Percentiles rank a stretch among this genome's conserved stretches.
Evolutionary conservation across 2,888 invertebrate species (phyloP).

Genomic region (Seladonia tumulorum): DNA sequence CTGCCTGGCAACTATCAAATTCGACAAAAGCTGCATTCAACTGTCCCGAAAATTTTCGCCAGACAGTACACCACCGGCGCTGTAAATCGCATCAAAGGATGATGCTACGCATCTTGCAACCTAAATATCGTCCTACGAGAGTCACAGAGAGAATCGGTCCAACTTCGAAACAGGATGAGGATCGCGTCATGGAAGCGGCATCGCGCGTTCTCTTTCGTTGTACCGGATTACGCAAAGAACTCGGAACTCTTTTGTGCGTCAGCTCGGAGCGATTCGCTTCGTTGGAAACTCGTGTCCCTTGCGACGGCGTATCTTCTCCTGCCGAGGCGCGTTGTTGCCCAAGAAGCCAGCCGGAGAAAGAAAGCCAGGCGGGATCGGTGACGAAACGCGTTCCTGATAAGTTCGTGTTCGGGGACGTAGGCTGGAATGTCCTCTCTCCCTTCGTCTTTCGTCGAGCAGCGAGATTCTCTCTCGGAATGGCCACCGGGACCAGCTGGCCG

Average conservation of each 20-base stretch:
- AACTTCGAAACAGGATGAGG: too few relatives aligned
- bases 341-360: constrained; percentile 18
- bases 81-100: neutral
- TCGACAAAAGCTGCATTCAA: too few relatives aligned
- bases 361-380: constrained; percentile 52
- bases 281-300: neutral
- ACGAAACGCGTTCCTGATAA: constrained; percentile 61
- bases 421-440: neutral
- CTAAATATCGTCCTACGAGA: neutral
- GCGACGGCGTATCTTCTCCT: neutral
- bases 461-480: constrained; percentile 27
- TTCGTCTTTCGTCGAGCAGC: constrained; percentile 20
- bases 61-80: too few relatives aligned
- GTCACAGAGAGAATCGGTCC: neutral
- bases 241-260: neutral
- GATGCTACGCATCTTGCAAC: neutral
- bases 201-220: neutral
- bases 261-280: neutral
- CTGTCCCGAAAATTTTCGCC: too few relatives aligned
- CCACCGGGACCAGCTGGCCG: constrained; percentile 8
- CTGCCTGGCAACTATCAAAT: too few relatives aligned
- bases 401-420: constrained; percentile 12
- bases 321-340: constrained; percentile 43
- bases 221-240: neutral
- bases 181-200: neutral